Conservation (phyloP, 2,797 vertebrate species). For the Acanthopagrus latus region DNA sequence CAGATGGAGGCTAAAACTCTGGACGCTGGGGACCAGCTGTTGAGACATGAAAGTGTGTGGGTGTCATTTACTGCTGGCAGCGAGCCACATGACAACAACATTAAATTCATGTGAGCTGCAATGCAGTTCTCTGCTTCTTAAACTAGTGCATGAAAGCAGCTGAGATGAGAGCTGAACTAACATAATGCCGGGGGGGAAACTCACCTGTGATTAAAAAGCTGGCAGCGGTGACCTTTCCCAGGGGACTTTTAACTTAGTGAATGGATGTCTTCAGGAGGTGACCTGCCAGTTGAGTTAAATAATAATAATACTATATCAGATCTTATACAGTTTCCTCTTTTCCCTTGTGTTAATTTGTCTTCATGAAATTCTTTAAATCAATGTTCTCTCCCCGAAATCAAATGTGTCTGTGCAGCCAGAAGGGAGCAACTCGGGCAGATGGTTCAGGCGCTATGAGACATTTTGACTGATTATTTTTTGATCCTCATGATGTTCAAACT, state of each 20-base stretch:
- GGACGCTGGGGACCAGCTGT: conserved; percentile 35
- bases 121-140: conserved; percentile 19
- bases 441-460: conserved; percentile 21
- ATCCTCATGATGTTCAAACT: conserved; percentile 18
- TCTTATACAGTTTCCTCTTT: background rate
- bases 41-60: conserved; percentile 19
- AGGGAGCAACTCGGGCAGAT: conserved; percentile 20
- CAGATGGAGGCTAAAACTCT: conserved; percentile 18
- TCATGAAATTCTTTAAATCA: background rate
- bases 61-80: conserved; percentile 39
- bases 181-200: background rate
- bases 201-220: background rate
- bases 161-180: background rate
- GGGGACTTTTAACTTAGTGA: background rate
- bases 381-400: background rate
- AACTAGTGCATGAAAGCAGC: background rate
- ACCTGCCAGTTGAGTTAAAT: background rate
- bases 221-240: conserved; percentile 11
- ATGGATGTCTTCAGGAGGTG: background rate
- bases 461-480: conserved; percentile 37
- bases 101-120: conserved; percentile 20
- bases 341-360: background rate
- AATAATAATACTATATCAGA: background rate
- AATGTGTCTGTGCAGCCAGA: conserved; percentile 34
- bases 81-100: conserved; percentile 17